Base-by-base conservation (phyloP, 2,797 vertebrate species). In the Syncerus caffer region DNA sequence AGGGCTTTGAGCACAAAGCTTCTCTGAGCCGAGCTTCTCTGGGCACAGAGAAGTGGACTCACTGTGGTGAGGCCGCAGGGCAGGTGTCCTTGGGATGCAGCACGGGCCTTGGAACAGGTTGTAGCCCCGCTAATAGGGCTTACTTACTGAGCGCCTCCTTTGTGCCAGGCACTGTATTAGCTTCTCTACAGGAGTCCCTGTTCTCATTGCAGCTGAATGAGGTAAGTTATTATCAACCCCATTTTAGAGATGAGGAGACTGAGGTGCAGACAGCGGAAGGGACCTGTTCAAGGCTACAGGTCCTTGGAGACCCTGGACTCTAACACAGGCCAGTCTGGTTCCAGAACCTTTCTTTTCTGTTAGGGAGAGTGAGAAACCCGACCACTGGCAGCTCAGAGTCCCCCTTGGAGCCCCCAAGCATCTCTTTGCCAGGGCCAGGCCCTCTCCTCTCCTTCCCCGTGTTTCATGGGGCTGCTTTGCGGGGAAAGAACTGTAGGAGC, bases 351-450 rank as follows among this genome's bases (percentile, higher is more conserved):
- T 17, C 27, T 42, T 7, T 7, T 53, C 45, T 34, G 42, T 16
- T 42, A 55, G 67, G 47, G 34, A 21, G 23, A 42, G 7, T 0
- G 11, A 92, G 45, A 76, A 51, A 4, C 3, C 31, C 13, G 27
- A 21, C 13, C 25, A 50, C 3, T 25, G 16, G 19, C 42, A 45
- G 27, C 34, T 60, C n/a, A 1, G 34, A 74, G 29, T n/a, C 1
- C 7, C 38, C 27, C 45, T 25, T 0, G 0, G 45, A 31, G 15
- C 1, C 29, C 29, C 51, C 23, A 10, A 5, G 25, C 45, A 1
- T 29, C 50, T 85, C 9, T n/a, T 11, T 38, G 31, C 31, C 27
- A 19, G 16, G 7, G 23, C 15, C 10, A 60, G n/a, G 2, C 82
- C 17, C 25, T 90, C 21, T n/a, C 25, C 11, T 55, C 55, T 25